Percentiles rank a stretch among this genome's conserved stretches.
phyloP scores from a whole-genome alignment of 1,140 invertebrate species.

The Pentalonia nigronervosa region DNA sequence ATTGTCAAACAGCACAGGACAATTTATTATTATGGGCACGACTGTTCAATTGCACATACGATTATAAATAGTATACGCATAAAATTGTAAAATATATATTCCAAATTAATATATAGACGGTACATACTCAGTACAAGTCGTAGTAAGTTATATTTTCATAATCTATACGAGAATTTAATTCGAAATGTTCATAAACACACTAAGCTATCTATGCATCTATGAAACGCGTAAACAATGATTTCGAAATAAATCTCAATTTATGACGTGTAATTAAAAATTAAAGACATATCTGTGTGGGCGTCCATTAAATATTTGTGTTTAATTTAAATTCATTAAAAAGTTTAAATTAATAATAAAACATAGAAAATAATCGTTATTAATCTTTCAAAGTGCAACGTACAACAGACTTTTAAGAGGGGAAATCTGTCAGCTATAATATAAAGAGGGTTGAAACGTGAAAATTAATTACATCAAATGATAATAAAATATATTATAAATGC shows the following conservation, averaged over 20 bases:
- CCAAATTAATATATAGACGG: background rate
- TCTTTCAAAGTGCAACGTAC: background rate
- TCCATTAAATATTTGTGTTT: background rate
- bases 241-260: background rate
- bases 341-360: slow-evolving; percentile 28
- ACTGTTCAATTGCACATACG: too few species aligned
- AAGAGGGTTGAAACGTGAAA: slow-evolving; percentile 34
- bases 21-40: background rate
- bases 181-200: background rate
- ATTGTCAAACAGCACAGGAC: background rate
- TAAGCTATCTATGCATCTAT: background rate
- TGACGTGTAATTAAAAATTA: background rate
- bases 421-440: background rate
- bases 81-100: background rate
- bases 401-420: slow-evolving; percentile 13
- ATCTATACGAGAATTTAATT: background rate
- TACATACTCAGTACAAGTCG: background rate
- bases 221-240: slow-evolving; percentile 1
- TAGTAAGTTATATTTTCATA: background rate
- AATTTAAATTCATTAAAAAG: slow-evolving; percentile 21
- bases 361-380: background rate
- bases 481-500: slow-evolving; percentile 13
- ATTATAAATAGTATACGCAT: background rate
- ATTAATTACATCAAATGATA: slow-evolving; percentile 28
- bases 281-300: background rate